Conservation (phyloP, 2,797 vertebrate species). For the Cetoscarus ocellatus region DNA sequence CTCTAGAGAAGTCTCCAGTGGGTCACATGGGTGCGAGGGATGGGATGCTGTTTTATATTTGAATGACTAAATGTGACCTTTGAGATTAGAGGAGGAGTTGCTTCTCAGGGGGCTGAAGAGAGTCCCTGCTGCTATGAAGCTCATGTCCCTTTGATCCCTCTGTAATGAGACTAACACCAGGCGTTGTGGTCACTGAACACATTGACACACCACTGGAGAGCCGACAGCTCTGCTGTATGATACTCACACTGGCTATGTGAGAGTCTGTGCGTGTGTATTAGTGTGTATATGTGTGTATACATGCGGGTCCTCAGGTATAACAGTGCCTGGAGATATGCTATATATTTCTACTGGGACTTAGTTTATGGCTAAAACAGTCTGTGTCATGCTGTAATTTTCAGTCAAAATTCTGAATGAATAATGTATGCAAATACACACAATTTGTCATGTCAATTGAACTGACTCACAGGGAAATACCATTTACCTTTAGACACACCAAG, state of each 20-base stretch:
- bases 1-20: conserved; percentile 36
- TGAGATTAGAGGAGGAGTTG: conserved; percentile 81
- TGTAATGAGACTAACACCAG: conserved; percentile 83
- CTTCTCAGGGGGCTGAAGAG: conserved; percentile 77
- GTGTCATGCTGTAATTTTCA: conserved; percentile 48
- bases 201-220: conserved; percentile 76
- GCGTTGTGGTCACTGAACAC: conserved; percentile 81
- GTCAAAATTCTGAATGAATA: conserved; percentile 51
- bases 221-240: conserved; percentile 60
- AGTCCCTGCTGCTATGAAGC: conserved; percentile 78
- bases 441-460: conserved; percentile 63
- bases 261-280: conserved; percentile 21
- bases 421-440: conserved; percentile 63
- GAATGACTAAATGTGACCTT: conserved; percentile 85
- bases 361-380: conserved; percentile 51
- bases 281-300: conserved; percentile 12
- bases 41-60: conserved; percentile 81
- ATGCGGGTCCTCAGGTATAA: conserved; percentile 60
- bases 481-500: conserved; percentile 26
- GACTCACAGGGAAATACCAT: conserved; percentile 18
- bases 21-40: conserved; percentile 56
- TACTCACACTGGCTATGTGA: conserved; percentile 33
- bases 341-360: conserved; percentile 60
- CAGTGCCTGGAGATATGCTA: conserved; percentile 55
- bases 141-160: conserved; percentile 82